Evolutionary conservation across 53 echinoderm and acorn worm species (phyloP).

Genomic region (Pentamera pediparva): DNA sequence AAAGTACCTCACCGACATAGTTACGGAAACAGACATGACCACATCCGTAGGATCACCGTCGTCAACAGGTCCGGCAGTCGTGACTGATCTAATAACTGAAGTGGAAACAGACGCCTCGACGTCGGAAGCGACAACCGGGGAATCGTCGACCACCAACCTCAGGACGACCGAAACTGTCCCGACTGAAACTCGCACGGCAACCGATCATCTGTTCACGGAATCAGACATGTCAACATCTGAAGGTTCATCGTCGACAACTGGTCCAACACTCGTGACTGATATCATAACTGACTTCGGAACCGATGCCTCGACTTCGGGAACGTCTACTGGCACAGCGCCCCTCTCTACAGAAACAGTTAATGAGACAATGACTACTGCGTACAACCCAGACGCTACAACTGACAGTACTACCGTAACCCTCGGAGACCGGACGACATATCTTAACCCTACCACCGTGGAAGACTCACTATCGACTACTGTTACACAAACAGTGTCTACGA

Average conservation of each 20-base stretch:
- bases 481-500: not conserved
- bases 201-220: too few relatives aligned
- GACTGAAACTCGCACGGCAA: too few relatives aligned
- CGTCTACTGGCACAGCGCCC: too few relatives aligned
- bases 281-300: not conserved
- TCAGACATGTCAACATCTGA: not conserved
- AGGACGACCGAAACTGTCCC: too few relatives aligned
- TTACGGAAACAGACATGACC: not conserved
- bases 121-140: not conserved
- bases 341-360: too few relatives aligned
- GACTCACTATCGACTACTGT: too few relatives aligned
- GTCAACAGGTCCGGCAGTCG: slow-evolving; percentile 1
- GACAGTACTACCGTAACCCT: too few relatives aligned
- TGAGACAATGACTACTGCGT: too few relatives aligned
- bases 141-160: too few relatives aligned
- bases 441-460: too few relatives aligned
- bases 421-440: too few relatives aligned
- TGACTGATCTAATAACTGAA: slow-evolving; percentile 3
- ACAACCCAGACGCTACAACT: too few relatives aligned
- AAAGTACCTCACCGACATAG: not conserved
- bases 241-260: not conserved
- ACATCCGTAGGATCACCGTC: not conserved
- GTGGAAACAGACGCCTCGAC: not conserved
- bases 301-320: not conserved
- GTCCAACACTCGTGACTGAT: not conserved